Evolutionary conservation across 2,797 vertebrate genomes (phyloP).

Genomic region (Botia kubotai): DNA sequence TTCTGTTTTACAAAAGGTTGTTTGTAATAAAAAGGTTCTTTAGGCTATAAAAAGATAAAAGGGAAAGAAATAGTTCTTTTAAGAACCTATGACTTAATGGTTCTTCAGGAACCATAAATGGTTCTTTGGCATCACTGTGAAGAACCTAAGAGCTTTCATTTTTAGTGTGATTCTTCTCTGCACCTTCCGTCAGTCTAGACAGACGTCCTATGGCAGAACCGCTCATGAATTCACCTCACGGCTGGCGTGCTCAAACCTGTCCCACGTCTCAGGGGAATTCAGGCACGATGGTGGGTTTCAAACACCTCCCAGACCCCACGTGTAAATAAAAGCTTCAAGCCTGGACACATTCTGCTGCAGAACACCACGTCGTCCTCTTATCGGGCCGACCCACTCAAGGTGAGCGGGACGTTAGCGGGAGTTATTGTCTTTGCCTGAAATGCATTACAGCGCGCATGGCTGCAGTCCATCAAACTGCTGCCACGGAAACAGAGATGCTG

Average conservation of each 20-base stretch:
- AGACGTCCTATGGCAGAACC: background rate
- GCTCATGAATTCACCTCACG: background rate
- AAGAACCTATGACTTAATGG: too few species aligned
- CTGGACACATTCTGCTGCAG: conserved; percentile 27
- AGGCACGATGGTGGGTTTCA: conserved; percentile 21
- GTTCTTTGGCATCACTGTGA: too few species aligned
- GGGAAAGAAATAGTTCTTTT: too few species aligned
- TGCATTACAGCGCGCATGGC: background rate
- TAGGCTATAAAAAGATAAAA: too few species aligned
- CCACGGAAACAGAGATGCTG: background rate
- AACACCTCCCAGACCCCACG: conserved; percentile 29
- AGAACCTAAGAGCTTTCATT: too few species aligned
- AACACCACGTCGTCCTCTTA: conserved; percentile 26
- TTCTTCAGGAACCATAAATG: too few species aligned
- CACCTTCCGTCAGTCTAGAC: background rate
- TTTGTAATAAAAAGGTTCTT: too few species aligned
- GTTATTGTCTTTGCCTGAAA: background rate
- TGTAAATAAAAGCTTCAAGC: conserved; percentile 37
- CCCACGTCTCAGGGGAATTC: conserved; percentile 11
- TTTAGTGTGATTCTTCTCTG: background rate
- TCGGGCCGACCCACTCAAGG: conserved; percentile 24
- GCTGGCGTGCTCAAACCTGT: conserved; percentile 34
- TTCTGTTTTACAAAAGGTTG: too few species aligned
- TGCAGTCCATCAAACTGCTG: background rate
- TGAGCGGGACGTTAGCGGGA: background rate